These are phyloP conservation scores for Phaenicophaeus curvirostris DNA, from an alignment of 2,797 vertebrate genomes.

Conservation along the genomic window DNA sequence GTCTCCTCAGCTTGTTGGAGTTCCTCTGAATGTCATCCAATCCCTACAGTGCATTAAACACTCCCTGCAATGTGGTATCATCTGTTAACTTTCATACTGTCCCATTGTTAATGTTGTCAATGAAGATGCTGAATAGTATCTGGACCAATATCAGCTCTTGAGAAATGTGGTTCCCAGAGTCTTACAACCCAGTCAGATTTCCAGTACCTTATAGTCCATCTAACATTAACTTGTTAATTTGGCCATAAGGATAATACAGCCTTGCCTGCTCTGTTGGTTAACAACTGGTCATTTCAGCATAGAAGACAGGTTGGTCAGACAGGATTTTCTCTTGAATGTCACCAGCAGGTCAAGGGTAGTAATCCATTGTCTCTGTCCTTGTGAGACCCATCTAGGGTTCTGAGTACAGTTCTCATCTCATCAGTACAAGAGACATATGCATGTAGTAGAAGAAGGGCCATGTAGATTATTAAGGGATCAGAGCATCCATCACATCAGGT, in stretches of 20 bases:
- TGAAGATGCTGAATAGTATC: neutral
- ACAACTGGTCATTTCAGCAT: neutral
- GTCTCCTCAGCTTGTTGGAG: neutral
- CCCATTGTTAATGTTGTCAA: neutral
- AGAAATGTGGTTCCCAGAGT: neutral
- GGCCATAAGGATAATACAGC: neutral
- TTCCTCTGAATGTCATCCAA: neutral
- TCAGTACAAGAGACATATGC: neutral
- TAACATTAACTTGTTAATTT: neutral
- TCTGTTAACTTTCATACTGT: neutral
- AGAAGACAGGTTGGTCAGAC: neutral
- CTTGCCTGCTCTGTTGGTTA: neutral
- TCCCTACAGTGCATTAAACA: neutral
- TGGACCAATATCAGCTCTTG: neutral
- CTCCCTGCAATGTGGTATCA: neutral
- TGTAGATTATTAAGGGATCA: accelerated
- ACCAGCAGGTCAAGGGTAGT: neutral
- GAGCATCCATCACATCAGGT: neutral
- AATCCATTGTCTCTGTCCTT: neutral
- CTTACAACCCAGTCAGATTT: neutral
- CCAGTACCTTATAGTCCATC: neutral
- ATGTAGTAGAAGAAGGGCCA: neutral
- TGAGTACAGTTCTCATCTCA: neutral
- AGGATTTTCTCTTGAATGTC: neutral
- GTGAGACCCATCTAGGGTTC: neutral